Percentiles rank a stretch among this genome's conserved stretches.
phyloP scores from a whole-genome alignment of 2,797 vertebrate genomes.

The Helarctos malayanus region DNA sequence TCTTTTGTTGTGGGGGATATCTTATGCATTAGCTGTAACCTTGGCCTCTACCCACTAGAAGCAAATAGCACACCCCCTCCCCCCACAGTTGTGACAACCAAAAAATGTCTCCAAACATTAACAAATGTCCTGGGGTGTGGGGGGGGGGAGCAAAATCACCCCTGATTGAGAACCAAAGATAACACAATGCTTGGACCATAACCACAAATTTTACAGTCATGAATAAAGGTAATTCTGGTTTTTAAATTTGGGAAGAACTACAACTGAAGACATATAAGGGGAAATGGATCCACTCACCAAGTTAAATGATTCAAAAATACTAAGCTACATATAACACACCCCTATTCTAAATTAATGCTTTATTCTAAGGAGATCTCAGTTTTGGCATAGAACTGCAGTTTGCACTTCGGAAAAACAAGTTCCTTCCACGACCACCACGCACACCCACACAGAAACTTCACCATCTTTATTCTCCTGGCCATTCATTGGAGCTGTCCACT shows the following conservation, averaged over 20 bases:
- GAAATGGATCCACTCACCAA: not conserved
- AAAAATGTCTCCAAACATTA: not conserved
- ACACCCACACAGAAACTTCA: not conserved
- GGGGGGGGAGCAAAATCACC: not conserved
- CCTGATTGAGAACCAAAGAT: not conserved
- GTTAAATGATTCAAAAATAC: not conserved
- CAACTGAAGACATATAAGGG: not conserved
- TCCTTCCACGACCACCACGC: not conserved
- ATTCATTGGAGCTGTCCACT: not conserved
- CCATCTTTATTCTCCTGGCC: not conserved
- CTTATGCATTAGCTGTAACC: not conserved
- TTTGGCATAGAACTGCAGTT: not conserved
- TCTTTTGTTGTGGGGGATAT: not conserved
- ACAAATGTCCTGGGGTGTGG: not conserved
- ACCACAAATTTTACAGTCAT: not conserved
- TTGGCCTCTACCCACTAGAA: not conserved
- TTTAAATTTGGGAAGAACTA: constrained; percentile 55
- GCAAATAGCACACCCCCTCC: not conserved
- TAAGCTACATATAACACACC: not conserved
- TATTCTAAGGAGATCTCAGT: not conserved
- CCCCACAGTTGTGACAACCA: not conserved
- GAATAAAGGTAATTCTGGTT: not conserved
- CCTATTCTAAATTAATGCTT: not conserved
- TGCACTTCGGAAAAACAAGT: not conserved
- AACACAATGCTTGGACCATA: not conserved